These are phyloP conservation scores for Nibea albiflora DNA, from an alignment of 2,113 vertebrate species.

Conservation along the genomic window DNA sequence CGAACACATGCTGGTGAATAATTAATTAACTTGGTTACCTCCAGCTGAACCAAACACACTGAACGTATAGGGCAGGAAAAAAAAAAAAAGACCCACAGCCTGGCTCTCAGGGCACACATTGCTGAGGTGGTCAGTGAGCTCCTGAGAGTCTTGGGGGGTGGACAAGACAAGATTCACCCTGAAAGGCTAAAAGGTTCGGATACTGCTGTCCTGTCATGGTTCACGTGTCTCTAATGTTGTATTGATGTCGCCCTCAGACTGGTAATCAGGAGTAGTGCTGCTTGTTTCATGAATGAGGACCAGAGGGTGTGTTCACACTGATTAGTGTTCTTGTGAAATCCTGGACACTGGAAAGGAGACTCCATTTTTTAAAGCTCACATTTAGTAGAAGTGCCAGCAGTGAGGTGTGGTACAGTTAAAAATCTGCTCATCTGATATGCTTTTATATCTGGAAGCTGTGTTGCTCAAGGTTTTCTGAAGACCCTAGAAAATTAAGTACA, in stretches of 20 bases:
- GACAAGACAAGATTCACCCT: background rate
- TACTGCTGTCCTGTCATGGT: background rate
- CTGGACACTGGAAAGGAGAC: background rate
- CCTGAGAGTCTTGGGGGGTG: background rate
- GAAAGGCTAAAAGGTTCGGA: constrained; percentile 8
- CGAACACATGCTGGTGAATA: background rate
- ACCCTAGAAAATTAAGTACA: too few relatives aligned
- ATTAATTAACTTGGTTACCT: background rate
- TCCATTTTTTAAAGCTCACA: background rate
- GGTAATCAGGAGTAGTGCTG: background rate
- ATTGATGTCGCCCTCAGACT: background rate
- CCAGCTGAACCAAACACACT: background rate
- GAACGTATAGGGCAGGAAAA: background rate
- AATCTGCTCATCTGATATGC: background rate
- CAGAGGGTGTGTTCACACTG: background rate
- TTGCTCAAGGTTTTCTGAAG: background rate
- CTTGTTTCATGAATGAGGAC: background rate
- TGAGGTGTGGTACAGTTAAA: background rate
- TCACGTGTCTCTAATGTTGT: constrained; percentile 2
- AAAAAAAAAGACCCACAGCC: background rate
- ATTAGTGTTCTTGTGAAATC: background rate
- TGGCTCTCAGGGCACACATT: background rate
- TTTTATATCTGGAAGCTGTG: background rate
- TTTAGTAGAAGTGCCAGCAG: background rate
- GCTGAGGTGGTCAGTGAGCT: background rate